phyloP scores from a whole-genome alignment of 2,888 invertebrate genomes.

The Drosophila subsilvestris region DNA sequence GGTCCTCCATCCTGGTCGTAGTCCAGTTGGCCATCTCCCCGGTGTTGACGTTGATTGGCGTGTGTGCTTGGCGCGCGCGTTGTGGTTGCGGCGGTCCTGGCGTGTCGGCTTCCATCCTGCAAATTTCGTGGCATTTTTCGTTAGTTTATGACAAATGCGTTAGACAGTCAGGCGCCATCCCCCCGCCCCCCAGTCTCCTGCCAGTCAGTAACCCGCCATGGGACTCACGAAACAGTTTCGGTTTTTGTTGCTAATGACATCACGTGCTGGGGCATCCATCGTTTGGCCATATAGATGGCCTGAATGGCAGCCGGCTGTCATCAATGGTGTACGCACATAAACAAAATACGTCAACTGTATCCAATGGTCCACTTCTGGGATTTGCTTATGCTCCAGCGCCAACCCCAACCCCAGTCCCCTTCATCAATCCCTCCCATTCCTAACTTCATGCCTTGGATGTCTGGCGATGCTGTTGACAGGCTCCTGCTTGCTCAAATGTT shows the following conservation, averaged over 20 bases:
- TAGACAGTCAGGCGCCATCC: constrained; percentile 42
- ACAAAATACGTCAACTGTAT: constrained; percentile 72
- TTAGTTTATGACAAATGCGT: constrained; percentile 72
- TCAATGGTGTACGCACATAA: constrained; percentile 71
- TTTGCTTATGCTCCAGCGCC: constrained; percentile 10
- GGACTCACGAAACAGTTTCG: constrained; percentile 13
- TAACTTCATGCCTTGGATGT: constrained; percentile 25
- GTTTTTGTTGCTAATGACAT: constrained; percentile 68
- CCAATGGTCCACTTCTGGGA: constrained; percentile 50
- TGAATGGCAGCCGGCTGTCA: constrained; percentile 54
- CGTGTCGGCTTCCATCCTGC: constrained; percentile 27
- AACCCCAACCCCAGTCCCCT: neutral
- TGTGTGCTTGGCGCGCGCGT: constrained; percentile 57
- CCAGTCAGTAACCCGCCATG: neutral
- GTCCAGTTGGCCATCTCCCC: constrained; percentile 40
- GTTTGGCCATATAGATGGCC: constrained; percentile 27
- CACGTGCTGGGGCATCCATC: constrained; percentile 61
- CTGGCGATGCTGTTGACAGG: constrained; percentile 64
- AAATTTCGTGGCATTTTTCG: constrained; percentile 48
- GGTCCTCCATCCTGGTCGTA: neutral
- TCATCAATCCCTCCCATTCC: constrained; percentile 2
- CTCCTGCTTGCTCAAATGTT: constrained; percentile 61
- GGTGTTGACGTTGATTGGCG: constrained; percentile 68
- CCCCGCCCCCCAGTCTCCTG: neutral
- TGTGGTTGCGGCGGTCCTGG: constrained; percentile 62